These are phyloP conservation scores for Drepanosiphum platanoidis DNA, from an alignment of 2,888 invertebrate species.

Conservation along the genomic window DNA sequence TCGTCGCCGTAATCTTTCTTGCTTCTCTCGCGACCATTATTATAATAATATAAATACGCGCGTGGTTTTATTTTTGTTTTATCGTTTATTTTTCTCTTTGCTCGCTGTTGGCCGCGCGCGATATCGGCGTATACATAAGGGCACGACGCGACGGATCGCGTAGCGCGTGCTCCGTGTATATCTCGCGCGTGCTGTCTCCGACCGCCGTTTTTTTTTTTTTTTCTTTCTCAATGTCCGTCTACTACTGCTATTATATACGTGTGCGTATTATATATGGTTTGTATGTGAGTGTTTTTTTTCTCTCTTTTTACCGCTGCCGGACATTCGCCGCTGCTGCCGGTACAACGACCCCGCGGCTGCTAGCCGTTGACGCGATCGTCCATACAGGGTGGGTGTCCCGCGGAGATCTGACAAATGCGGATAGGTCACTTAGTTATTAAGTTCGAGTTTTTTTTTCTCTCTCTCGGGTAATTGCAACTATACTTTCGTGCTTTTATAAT, in stretches of 20 bases:
- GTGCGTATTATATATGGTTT: background rate
- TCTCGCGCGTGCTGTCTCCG: background rate
- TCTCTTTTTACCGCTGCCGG: background rate
- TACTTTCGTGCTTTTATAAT: too few species aligned
- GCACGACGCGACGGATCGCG: background rate
- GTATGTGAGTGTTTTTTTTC: too few species aligned
- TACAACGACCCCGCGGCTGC: background rate
- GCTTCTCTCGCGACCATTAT: constrained; percentile 16
- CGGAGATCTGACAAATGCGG: too few species aligned
- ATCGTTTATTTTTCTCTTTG: background rate
- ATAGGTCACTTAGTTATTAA: too few species aligned
- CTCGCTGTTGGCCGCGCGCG: background rate
- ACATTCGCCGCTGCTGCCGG: background rate
- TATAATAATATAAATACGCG: background rate
- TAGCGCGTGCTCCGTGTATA: constrained; percentile 30
- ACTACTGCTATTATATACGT: background rate
- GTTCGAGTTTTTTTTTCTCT: too few species aligned
- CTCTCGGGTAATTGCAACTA: too few species aligned
- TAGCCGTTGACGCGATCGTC: background rate
- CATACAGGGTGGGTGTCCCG: background rate
- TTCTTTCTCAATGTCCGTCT: too few species aligned
- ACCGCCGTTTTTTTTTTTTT: background rate
- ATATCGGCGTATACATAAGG: background rate
- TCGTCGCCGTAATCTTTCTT: background rate
- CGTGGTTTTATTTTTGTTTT: background rate